Evolutionary conservation across 2,888 invertebrate genomes (phyloP).

Genomic region (Stratiomys singularior): DNA sequence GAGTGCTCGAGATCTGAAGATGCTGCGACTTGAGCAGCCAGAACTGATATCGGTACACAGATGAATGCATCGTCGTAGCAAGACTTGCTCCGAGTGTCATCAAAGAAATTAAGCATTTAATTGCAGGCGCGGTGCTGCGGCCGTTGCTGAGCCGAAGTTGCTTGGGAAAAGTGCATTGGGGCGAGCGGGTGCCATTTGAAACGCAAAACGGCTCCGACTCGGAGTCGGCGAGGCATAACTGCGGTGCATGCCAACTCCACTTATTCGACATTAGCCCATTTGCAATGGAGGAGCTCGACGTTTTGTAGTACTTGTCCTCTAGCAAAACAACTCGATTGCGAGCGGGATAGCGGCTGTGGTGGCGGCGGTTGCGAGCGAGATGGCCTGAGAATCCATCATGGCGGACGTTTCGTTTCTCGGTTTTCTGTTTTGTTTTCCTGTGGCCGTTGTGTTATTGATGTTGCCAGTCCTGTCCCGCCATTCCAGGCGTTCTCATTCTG

Average conservation of each 20-base stretch:
- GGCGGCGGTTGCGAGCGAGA: not conserved
- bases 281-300: not conserved
- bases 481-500: not conserved
- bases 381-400: constrained; percentile 11
- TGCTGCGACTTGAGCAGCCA: no score
- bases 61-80: no score
- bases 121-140: no score
- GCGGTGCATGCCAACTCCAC: no score
- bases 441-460: not conserved
- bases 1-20: no score
- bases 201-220: not conserved
- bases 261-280: not conserved
- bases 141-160: no score
- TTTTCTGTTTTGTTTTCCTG: not conserved
- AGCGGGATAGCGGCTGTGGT: not conserved
- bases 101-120: no score
- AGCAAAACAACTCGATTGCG: not conserved
- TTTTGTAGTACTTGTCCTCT: constrained; percentile 5
- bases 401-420: constrained; percentile 22
- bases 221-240: not conserved
- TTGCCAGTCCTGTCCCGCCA: not conserved
- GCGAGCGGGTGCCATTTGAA: no score
- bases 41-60: no score
- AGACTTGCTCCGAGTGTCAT: no score
- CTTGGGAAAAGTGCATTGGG: no score